Conservation (phyloP, 1,140 invertebrate species). For the Solenopsis invicta region DNA sequence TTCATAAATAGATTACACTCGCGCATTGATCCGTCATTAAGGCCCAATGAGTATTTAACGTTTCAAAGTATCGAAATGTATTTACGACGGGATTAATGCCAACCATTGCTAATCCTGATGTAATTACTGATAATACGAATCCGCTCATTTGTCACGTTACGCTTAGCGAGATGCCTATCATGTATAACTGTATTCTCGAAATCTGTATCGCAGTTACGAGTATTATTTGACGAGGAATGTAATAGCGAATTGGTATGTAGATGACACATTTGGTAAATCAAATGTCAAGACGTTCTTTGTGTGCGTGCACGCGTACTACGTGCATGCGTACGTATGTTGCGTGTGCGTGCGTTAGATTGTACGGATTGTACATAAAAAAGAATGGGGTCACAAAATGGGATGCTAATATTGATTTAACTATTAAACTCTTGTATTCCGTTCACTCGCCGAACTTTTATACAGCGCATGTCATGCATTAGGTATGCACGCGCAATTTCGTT, state of each 20-base stretch:
- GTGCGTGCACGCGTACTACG: no score
- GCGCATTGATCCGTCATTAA: conserved; percentile 69
- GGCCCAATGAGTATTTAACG: conserved; percentile 60
- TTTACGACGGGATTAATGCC: conserved; percentile 59
- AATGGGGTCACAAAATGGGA: neutral
- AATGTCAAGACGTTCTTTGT: neutral
- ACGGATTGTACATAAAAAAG: neutral
- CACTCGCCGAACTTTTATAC: conserved; percentile 28
- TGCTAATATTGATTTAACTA: conserved; percentile 45
- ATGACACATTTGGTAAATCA: conserved; percentile 1
- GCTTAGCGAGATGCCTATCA: conserved; percentile 57
- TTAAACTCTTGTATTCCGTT: conserved; percentile 30
- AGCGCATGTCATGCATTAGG: conserved; percentile 35
- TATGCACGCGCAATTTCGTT: conserved; percentile 60
- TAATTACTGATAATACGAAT: conserved; percentile 70
- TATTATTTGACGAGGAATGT: conserved; percentile 5
- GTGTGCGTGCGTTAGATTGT: neutral
- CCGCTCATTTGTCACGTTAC: conserved; percentile 67
- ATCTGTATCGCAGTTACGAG: conserved; percentile 46
- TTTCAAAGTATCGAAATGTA: conserved; percentile 66
- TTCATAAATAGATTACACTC: conserved; percentile 62
- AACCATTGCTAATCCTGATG: conserved; percentile 66
- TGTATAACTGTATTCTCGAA: conserved; percentile 53
- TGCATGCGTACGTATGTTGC: neutral
- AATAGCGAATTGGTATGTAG: neutral